Evolutionary conservation across 1,140 invertebrate genomes (phyloP).

Genomic region (Diabrotica virgifera): DNA sequence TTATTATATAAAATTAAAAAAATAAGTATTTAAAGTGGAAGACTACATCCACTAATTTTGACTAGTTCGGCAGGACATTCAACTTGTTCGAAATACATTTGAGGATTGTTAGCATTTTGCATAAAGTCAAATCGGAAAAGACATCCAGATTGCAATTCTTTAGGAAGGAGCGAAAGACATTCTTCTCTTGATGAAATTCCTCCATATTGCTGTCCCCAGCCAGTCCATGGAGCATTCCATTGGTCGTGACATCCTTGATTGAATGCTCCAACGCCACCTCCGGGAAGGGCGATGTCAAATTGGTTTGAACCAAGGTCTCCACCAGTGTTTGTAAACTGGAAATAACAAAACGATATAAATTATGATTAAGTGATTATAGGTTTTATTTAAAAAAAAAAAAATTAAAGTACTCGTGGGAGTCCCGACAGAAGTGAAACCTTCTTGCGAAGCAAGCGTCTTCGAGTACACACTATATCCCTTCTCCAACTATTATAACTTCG

Average conservation of each 20-base stretch:
- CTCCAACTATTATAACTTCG: too few species aligned
- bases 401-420: too few species aligned
- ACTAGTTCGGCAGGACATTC: conserved; percentile 23
- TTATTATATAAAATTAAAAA: background rate
- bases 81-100: conserved; percentile 27
- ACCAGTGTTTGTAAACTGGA: conserved; percentile 11
- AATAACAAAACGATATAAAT: too few species aligned
- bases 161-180: conserved; percentile 20
- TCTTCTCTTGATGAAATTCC: conserved; percentile 17
- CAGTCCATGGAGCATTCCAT: conserved; percentile 23
- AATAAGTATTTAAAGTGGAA: background rate
- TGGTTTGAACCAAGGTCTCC: conserved; percentile 17
- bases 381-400: too few species aligned
- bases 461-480: too few species aligned
- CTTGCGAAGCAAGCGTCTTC: too few species aligned
- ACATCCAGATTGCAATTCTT: conserved; percentile 23
- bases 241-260: conserved; percentile 23
- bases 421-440: too few species aligned
- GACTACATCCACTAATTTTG: conserved; percentile 8
- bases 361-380: too few species aligned
- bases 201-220: conserved; percentile 28
- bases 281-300: conserved; percentile 19
- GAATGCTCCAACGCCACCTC: conserved; percentile 27
- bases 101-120: conserved; percentile 27
- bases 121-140: conserved; percentile 25